phyloP scores from a whole-genome alignment of 2,888 invertebrate genomes.

The Ellobium chinense region DNA sequence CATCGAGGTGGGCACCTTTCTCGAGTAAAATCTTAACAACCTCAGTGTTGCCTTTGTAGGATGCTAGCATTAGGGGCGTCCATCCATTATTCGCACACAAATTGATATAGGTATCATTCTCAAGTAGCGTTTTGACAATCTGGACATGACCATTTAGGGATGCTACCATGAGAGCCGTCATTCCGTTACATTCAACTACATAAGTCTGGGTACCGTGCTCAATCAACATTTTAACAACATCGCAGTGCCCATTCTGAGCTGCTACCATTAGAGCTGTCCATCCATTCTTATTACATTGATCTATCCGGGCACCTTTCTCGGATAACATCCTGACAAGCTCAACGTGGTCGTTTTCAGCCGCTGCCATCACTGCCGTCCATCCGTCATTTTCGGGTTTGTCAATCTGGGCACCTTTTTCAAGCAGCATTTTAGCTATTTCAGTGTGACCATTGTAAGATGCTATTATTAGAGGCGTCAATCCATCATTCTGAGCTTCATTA shows the following conservation, averaged over 20 bases:
- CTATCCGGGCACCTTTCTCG: background rate
- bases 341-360: background rate
- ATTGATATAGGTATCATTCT: too few relatives aligned
- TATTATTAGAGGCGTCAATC: background rate
- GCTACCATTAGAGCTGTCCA: background rate
- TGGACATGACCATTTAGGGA: background rate
- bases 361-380: background rate
- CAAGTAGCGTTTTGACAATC: background rate
- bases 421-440: background rate
- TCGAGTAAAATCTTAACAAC: slow-evolving; percentile 13
- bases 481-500: background rate
- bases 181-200: background rate
- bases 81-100: too few relatives aligned
- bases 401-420: background rate
- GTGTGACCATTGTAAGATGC: background rate
- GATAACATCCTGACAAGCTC: background rate
- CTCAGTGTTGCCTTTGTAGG: slow-evolving; percentile 19
- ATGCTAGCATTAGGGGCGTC: slow-evolving; percentile 27
- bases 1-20: slow-evolving; percentile 13
- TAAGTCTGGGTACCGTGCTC: background rate
- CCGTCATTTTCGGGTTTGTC: background rate
- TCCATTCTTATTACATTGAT: background rate
- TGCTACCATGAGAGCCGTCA: background rate
- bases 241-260: background rate
- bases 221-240: background rate